Evolutionary conservation across 1,140 invertebrate species (phyloP).

Genomic region (Manduca sexta): DNA sequence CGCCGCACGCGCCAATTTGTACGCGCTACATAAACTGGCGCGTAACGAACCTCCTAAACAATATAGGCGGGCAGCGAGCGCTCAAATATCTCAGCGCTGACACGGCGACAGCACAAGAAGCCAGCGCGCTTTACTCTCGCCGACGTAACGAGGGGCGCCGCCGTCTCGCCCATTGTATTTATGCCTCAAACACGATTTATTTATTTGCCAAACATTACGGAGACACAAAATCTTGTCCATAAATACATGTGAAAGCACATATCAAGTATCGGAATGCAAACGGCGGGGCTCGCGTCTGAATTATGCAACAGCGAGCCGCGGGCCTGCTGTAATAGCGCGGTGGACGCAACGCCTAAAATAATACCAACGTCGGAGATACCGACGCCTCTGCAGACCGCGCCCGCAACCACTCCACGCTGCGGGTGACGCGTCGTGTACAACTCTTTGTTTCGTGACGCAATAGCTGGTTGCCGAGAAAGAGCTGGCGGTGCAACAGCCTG

Average conservation of each 20-base stretch:
- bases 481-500: too few relatives aligned
- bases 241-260: slow-evolving; percentile 71
- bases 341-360: slow-evolving; percentile 62
- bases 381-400: slow-evolving; percentile 4
- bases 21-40: slow-evolving; percentile 51
- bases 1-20: slow-evolving; percentile 54
- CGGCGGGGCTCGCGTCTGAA: slow-evolving; percentile 61
- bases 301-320: slow-evolving; percentile 64
- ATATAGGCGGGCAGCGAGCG: slow-evolving; percentile 36
- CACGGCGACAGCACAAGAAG: slow-evolving; percentile 54
- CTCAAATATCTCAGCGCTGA: slow-evolving; percentile 61
- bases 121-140: slow-evolving; percentile 59
- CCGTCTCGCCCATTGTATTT: slow-evolving; percentile 66
- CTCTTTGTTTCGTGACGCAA: too few relatives aligned
- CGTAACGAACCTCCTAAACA: slow-evolving; percentile 66
- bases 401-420: slow-evolving; percentile 6
- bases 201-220: slow-evolving; percentile 70
- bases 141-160: slow-evolving; percentile 66
- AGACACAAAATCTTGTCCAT: slow-evolving; percentile 71
- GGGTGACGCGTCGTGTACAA: too few relatives aligned
- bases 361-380: slow-evolving; percentile 26
- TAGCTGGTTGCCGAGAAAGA: too few relatives aligned
- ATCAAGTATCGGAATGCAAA: slow-evolving; percentile 71
- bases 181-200: slow-evolving; percentile 66
- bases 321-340: slow-evolving; percentile 58